Base-by-base conservation (phyloP, 2,888 invertebrate genomes). In the Corythucha ciliata region DNA sequence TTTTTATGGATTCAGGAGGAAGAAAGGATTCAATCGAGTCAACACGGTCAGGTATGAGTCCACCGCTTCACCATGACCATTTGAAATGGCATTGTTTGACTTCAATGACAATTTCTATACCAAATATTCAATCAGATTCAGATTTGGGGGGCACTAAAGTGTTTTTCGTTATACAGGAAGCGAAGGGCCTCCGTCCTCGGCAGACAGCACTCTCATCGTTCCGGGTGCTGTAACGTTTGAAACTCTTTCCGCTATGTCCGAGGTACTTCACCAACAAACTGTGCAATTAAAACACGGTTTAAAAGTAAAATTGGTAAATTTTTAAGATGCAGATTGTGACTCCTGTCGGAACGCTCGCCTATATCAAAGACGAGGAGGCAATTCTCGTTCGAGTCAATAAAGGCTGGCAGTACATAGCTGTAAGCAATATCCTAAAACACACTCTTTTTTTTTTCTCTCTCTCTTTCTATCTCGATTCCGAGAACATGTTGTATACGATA, bases 331-430 rank as follows among this genome's bases (percentile, higher is more conserved):
- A 89, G 36, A 74, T 78, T 25, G 75, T 79, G 57, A 91, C 85
- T 70, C 82, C 87, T 14, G 83, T 90, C 8, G 94, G 93, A 42
- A 87, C 91, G 4, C 69, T 94, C 64, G 92, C 90, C 34, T 94
- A 90, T 66, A 80, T 93, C 52, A 79, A 86, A 57, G 90, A 91
- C 67, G 91, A 93, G 68, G 89, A 94, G 72, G 84, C 88, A 32
- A 73, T 93, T 36, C 78, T 92, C 55, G 86, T 93, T 47, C 78
- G 91, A 68, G 90, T 93, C 51, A 86, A 86, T 66, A 84, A 83
- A 64, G 93, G 93, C 48, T 94, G 93, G 93, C 90, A 90, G 66
- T 91, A 91, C 64, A 84, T 94, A 63, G 77, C 83, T 72, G 92
- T 92, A 73, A 79, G 83, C 79, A 61, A 50, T n/a, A n/a, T n/a